Evolutionary conservation across 2,113 vertebrate species (phyloP), one percentile per base, ranked within the genome.

Genomic region (Trinectes maculatus): DNA sequence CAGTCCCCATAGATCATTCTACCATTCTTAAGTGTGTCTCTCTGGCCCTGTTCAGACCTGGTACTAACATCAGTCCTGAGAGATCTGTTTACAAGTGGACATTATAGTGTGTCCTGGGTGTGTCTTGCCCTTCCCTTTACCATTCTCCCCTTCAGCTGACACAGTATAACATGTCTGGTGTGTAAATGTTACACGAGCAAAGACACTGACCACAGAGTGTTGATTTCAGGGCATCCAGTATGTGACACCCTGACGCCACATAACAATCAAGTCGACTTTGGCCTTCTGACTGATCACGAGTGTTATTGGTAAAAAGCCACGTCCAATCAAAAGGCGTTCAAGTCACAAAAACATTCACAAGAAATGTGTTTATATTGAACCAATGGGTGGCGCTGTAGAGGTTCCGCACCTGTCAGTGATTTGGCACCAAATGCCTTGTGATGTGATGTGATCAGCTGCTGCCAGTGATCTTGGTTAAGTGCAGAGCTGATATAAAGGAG

Each of bases 371-470:
- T 3, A 6, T 7, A 5, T 1, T 51, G 16, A 59, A 5, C 16
- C 22, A 51, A 19, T n/a, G 29, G 37, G 18, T 43, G 39, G 43
- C 5, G 53, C 3, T 67, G 46, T 16, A 39, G 48, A 21, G 12
- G 62, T 47, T 29, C 58, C 72, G 65, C 65, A 61, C 71, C 79
- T 86, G 71, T 12, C 25, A 59, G 40, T 56, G n/a, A 59, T 79
- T 53, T 16, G 39, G 56, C 3, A 16, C 52, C 74, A 18, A 89
- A 72, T 75, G 51, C 57, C 51, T 18, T n/a, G 11, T 34, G 36
- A 72, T 75, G 51, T 54, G 49, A 18, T n/a, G 11, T 34, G 36
- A 65, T 52, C 71, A 82, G 66, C 75, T 84, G 76, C 44, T 66
- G 69, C 43, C 42, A 39, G 59, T 31, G 42, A 31, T 28, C 48